Base-by-base conservation (phyloP, 2,888 invertebrate genomes). In the Rhimphoctona megacephalus region DNA sequence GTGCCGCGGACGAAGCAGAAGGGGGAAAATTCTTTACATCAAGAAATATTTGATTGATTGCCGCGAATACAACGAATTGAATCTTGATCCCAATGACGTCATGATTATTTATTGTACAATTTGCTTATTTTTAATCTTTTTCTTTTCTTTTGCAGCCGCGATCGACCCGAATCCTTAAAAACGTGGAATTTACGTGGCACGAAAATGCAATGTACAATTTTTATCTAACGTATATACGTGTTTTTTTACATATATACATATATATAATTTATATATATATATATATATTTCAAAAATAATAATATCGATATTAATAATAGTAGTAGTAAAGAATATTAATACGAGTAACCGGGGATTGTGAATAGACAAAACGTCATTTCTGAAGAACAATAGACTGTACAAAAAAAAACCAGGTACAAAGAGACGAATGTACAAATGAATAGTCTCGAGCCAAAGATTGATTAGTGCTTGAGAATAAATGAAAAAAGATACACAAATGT, bases 141-240 rank as follows among this genome's bases (percentile, higher is more conserved):
- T 61, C 8, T 30, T n/a, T 36, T 33, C 36, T 61, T 30, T 67
- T 2, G n/a, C 14, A 57, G 11, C 19, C 17, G 30, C 49, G 19
- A 52, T 14, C 6, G 52, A 57, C 81, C 70, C 79, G 79, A 86
- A 86, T 85, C 74, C 67, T 33, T 57, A 66, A 78, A 72, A 85
- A 25, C 49, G 46, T 54, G 69, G 14, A 70, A 43, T 74, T 39
- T 57, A 66, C 57, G 74, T 81, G 43, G 70, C 80, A 85, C 81
- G 54, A 46, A 79, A 81, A 80, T 73, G 79, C 76, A 77, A 85
- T 86, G 33, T 86, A 86, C 85, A 86, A 78, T 85, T 77, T 86
- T 72, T 25, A 72, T 49, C 46, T 33, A 66, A 72, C 78, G 70
- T 72, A 78, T 52, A 69, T 73, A 67, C 54, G 46, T 57, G 25